These are phyloP conservation scores for Peromyscus eremicus DNA, from an alignment of 2,797 vertebrate species.

Conservation along the genomic window DNA sequence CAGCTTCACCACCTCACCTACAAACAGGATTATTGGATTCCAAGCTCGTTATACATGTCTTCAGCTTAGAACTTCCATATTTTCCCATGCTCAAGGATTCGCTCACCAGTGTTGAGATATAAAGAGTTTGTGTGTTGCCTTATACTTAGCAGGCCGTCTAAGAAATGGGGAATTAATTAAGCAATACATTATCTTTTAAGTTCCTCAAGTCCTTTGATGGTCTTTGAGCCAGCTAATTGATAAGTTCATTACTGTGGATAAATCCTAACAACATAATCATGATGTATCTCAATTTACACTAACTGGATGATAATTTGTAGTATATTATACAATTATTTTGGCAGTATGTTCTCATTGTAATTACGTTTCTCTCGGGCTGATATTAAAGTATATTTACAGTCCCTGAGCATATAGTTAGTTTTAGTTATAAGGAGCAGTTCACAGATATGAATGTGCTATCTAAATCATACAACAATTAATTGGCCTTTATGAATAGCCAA, in stretches of 20 bases:
- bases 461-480: constrained; percentile 28
- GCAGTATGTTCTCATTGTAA: constrained; percentile 57
- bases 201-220: constrained; percentile 36
- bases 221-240: constrained; percentile 50
- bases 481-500: constrained; percentile 3
- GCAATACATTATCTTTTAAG: constrained; percentile 30
- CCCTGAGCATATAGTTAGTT: constrained; percentile 42
- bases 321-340: constrained; percentile 66
- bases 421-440: neutral
- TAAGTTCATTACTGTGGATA: constrained; percentile 66
- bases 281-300: constrained; percentile 67
- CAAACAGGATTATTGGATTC: neutral
- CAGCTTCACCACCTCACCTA: neutral
- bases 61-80: neutral
- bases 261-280: constrained; percentile 63
- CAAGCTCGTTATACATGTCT: neutral
- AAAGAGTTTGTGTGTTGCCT: neutral
- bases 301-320: constrained; percentile 66
- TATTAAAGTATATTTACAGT: constrained; percentile 67
- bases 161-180: constrained; percentile 45
- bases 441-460: neutral
- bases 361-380: constrained; percentile 50
- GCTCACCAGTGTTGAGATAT: neutral
- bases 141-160: neutral
- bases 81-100: neutral